These are phyloP conservation scores for Cyprinella venusta DNA, from an alignment of 2,797 vertebrate species.

Conservation along the genomic window DNA sequence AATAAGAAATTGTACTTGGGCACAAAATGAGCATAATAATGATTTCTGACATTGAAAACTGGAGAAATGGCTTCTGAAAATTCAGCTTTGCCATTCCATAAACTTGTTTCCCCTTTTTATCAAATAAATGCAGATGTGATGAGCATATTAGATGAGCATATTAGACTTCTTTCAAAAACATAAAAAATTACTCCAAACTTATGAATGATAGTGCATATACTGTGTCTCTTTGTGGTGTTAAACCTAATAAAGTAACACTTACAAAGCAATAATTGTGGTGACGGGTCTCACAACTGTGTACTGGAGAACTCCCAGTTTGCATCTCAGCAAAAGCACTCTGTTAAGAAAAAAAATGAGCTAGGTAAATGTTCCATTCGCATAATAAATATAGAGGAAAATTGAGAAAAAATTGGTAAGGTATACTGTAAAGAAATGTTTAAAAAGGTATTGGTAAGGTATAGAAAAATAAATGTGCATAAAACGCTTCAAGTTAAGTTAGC, in stretches of 20 bases:
- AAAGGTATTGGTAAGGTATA: too few species aligned
- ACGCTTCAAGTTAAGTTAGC: background rate
- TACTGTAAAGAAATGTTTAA: too few species aligned
- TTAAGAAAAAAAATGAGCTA: slow-evolving; percentile 33
- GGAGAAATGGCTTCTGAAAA: background rate
- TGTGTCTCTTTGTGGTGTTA: background rate
- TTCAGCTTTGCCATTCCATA: background rate
- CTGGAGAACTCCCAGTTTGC: slow-evolving; percentile 96
- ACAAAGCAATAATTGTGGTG: slow-evolving; percentile 95
- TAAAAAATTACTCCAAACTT: background rate
- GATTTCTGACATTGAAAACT: background rate
- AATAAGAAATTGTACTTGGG: background rate
- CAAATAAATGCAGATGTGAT: background rate
- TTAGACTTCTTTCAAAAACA: background rate
- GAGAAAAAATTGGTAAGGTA: background rate
- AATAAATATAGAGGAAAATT: background rate
- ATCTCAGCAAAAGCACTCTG: slow-evolving; percentile 93
- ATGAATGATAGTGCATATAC: background rate
- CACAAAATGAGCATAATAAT: background rate
- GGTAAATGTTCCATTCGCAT: background rate
- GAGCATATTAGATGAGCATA: too few species aligned
- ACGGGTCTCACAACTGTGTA: slow-evolving; percentile 96
- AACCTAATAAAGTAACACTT: slow-evolving; percentile 71
- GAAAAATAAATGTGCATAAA: background rate
- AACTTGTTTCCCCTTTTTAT: background rate